Evolutionary conservation across 1,140 invertebrate species (phyloP), one percentile per base, ranked within the genome.

Genomic region (Campoletis sonorensis): DNA sequence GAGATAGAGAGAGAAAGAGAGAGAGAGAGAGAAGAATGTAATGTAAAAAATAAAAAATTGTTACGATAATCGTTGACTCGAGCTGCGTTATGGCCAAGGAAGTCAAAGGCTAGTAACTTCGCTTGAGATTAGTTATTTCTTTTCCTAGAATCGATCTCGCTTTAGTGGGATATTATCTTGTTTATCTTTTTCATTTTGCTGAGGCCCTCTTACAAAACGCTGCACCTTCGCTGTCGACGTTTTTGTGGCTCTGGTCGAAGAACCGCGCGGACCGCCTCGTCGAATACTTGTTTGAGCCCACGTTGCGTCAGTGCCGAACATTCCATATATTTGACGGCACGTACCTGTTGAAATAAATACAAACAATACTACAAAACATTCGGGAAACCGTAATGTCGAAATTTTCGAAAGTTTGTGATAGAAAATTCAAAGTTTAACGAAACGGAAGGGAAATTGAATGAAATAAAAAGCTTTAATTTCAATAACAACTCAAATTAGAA

Each of bases 281-380:
- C 98, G 93, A 99, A 99, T 68, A 99, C 98, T 94, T 98, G 97
- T 93, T 99, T 99, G 40, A 99, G 94, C 83, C 99, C 98, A 90
- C 98, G 95, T 93, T 99, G 98, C 86, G 99, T 99, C 77, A 99
- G 94, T 58, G 98, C 98, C 51, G 98, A 99, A 93, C 99, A 99
- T 93, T 99, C 99, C 95, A 99, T 97, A 91, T 99, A 99, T 93
- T 98, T 98, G 13, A 99, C 97, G 85, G 98, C 98, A 89, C 98
- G 95, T 87, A 99, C 97, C 95, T 92, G 51, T 26, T 10, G 1
- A 61, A 64, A 26, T 21, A 26, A 64, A 64, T 5, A 64, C 1
- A 26, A 64, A 64, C n/a, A 26, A 26, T 2, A 64, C 7, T 64
- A 64, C n/a, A 26, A 1, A 26, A 23, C 40, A 45, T 45, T 45